These are phyloP conservation scores for Papilio machaon DNA, from an alignment of 1,140 invertebrate genomes.

Conservation along the genomic window DNA sequence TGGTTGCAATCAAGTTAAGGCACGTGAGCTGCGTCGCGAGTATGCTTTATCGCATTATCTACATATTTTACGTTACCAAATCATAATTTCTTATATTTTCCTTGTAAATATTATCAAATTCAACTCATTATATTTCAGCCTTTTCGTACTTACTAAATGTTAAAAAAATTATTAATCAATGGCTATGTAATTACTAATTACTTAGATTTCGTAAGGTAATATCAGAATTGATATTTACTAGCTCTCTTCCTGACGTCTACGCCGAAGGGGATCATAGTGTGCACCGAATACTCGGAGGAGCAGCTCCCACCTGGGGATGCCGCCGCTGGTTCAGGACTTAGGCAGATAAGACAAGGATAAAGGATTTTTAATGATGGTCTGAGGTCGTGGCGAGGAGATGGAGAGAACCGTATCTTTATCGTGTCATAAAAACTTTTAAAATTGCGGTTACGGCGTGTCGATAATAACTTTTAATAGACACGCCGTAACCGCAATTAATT, in stretches of 20 bases:
- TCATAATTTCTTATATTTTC: too few species aligned
- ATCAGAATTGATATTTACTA: conserved; percentile 66
- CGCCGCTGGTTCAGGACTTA: conserved; percentile 34
- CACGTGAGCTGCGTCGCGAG: too few species aligned
- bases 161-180: not conserved
- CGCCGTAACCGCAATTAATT: too few species aligned
- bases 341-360: conserved; percentile 37
- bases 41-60: too few species aligned
- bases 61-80: too few species aligned
- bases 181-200: not conserved
- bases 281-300: conserved; percentile 75
- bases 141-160: too few species aligned
- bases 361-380: not conserved
- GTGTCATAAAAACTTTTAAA: too few species aligned
- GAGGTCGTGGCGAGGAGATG: not conserved
- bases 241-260: conserved; percentile 69
- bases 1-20: too few species aligned
- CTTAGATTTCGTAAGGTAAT: not conserved
- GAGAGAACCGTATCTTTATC: not conserved
- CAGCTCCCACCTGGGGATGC: conserved; percentile 66
- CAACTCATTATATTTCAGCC: too few species aligned
- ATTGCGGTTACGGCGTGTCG: too few species aligned
- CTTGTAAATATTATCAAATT: too few species aligned
- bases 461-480: too few species aligned
- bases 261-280: conserved; percentile 76